Percentiles rank a stretch among this genome's conserved stretches.
Evolutionary conservation across 2,888 invertebrate genomes (phyloP).

Genomic region (Hecatera dysodea): DNA sequence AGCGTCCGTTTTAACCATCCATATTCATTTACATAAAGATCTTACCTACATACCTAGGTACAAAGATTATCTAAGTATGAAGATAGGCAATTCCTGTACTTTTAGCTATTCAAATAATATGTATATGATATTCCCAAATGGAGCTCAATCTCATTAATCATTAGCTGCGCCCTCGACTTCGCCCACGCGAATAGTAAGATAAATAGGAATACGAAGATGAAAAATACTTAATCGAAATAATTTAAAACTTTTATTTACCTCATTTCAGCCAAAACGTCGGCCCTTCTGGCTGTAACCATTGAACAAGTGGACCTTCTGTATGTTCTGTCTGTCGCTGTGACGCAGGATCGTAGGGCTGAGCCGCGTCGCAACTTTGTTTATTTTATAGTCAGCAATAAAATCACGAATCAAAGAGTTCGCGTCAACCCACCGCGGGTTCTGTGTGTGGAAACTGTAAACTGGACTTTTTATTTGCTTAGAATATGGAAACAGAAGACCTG

Average conservation of each 20-base stretch:
- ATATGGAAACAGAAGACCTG: not conserved
- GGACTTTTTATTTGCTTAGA: not conserved
- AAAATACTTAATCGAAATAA: too few species aligned
- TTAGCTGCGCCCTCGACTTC: too few species aligned
- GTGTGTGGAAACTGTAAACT: conserved; percentile 5
- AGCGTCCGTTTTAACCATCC: not conserved
- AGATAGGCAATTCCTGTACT: too few species aligned
- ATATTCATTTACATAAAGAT: not conserved
- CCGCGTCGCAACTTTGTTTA: conserved; percentile 51
- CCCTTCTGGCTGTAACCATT: not conserved
- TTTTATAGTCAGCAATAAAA: conserved; percentile 52
- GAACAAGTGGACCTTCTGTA: conserved; percentile 9
- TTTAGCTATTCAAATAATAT: too few species aligned
- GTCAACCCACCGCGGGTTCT: conserved; percentile 6
- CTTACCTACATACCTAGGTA: not conserved
- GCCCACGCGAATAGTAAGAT: too few species aligned
- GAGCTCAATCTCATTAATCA: too few species aligned
- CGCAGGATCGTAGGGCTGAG: not conserved
- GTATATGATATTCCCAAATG: too few species aligned
- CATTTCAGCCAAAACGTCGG: not conserved
- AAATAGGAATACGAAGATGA: too few species aligned
- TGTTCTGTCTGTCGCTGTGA: not conserved
- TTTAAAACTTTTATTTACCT: too few species aligned
- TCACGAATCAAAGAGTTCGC: conserved; percentile 32
- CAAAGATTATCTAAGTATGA: too few species aligned